Evolutionary conservation across 2,113 vertebrate genomes (phyloP), one percentile per base, ranked within the genome.

Genomic region (Lampris megalopsis): DNA sequence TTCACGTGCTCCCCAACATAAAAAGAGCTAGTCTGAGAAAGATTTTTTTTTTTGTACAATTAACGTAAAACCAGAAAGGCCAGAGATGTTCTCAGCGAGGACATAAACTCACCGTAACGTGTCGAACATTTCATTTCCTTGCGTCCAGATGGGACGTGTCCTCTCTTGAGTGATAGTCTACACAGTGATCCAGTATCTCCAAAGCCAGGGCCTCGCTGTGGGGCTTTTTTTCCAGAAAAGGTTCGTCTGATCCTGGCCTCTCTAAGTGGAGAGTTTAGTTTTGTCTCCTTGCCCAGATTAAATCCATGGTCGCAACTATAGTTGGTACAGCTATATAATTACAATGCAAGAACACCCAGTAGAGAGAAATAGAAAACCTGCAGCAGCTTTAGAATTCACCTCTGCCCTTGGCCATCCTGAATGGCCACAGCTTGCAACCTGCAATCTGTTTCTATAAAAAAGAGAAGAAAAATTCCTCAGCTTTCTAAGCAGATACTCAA

Each of bases 321-420:
- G 60, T n/a, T 9, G 50, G 49, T 41, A 3, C 59, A 79, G 62
- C 53, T 42, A 0, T 61, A 35, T 59, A 69, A 63, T 63, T 9
- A 36, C 6, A 59, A 24, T 41, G 65, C 13, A 67, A 62, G 67
- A 69, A 62, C 37, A 37, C 71, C 78, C 62, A 59, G 38, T 40
- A 49, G 53, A 74, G 6, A 24, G 11, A 72, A 66, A 57, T 37
- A 9, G 68, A 81, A 82, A 88, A 79, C 78, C 54, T 43, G 42
- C 70, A 78, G 56, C 38, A 58, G 0, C 60, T 65, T 57, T 62
- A 24, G 54, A 75, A 52, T 71, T 81, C 74, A 64, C 72, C 77
- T 87, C 65, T 81, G 68, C 54, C 61, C 68, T 63, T 52, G 49
- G 6, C 70, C 36, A 42, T 7, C 5, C 13, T 11, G 3, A 71